Evolutionary conservation across 2,888 invertebrate genomes (phyloP), one percentile per base, ranked within the genome.

Genomic region (Globia sparganii): DNA sequence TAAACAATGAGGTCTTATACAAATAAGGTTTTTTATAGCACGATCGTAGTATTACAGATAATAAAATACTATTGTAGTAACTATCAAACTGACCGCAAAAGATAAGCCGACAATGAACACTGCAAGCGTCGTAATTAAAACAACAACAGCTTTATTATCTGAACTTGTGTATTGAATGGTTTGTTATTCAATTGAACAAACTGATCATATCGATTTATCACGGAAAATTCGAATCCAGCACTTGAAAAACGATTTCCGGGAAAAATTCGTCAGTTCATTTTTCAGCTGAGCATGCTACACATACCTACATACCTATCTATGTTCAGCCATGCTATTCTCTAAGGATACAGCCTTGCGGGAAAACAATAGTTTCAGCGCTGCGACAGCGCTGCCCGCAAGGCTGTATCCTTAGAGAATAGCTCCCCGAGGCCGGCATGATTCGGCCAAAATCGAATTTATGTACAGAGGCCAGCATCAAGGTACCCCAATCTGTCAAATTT

Each of bases 21-120:
- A 49, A 78, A 69, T 62, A 62, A 46, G 37, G 46, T 74, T 61
- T 43, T 71, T 53, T 64, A 74, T 43, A 70, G 28, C 49, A 3
- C 15, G 13, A 28, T 56, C 62, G 28, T 65, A 67, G 58, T 59
- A 73, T 40, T 59, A 37, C 28, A 68, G 73, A 77, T 82, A 65
- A 77, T 77, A 71, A 43, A 72, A 84, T 72, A 66, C 68, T 80
- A 72, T 81, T 53, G 61, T 72, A 71, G 59, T 69, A 56, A 62
- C 66, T 85, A 82, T 83, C 78, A 58, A 70, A 66, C 71, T 85
- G 83, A 59, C 83, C 83, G 86, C 83, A 72, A 82, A 82, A 85
- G 83, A 83, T 83, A 85, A 83, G 43, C 61, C 21, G 49, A 76
- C 81, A 83, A 76, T 72, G 49, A 68, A 69, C 69, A 76, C 43